Percentiles rank a stretch among this genome's conserved stretches.
Evolutionary conservation across 2,113 vertebrate species (phyloP).

Genomic region (Pangasianodon gigas): DNA sequence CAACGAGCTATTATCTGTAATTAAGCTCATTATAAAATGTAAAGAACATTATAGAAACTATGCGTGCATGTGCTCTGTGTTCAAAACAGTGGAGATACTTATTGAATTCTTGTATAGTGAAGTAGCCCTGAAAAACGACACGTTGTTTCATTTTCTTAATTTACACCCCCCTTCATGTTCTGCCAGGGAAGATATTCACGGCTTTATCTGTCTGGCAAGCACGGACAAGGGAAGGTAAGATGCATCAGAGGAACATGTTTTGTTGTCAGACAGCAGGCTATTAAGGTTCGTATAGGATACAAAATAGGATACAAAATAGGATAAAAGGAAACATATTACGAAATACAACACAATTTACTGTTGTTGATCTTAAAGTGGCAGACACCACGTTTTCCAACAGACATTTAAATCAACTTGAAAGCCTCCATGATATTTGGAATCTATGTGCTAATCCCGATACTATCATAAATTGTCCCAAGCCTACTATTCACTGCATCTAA

Average conservation of each 20-base stretch:
- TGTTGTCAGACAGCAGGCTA: not conserved
- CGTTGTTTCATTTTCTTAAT: not conserved
- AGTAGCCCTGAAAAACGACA: too few species aligned
- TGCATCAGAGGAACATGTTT: not conserved
- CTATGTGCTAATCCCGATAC: not conserved
- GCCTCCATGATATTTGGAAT: not conserved
- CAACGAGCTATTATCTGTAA: not conserved
- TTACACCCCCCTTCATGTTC: not conserved
- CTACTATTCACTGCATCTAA: not conserved
- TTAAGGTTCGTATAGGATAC: not conserved
- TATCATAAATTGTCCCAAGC: not conserved
- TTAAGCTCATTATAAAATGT: not conserved
- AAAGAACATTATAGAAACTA: not conserved
- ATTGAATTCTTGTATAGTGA: not conserved
- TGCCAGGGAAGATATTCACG: not conserved
- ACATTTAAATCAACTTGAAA: not conserved
- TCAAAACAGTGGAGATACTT: not conserved
- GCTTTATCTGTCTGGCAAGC: not conserved
- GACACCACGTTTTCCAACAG: not conserved
- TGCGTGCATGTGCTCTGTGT: not conserved
- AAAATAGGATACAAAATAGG: not conserved
- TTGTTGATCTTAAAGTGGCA: not conserved
- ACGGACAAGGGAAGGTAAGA: not conserved
- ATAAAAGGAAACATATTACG: not conserved
- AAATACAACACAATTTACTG: not conserved